Evolutionary conservation across 2,113 vertebrate genomes (phyloP), one percentile per base, ranked within the genome.

Genomic region (Etia nguti): DNA sequence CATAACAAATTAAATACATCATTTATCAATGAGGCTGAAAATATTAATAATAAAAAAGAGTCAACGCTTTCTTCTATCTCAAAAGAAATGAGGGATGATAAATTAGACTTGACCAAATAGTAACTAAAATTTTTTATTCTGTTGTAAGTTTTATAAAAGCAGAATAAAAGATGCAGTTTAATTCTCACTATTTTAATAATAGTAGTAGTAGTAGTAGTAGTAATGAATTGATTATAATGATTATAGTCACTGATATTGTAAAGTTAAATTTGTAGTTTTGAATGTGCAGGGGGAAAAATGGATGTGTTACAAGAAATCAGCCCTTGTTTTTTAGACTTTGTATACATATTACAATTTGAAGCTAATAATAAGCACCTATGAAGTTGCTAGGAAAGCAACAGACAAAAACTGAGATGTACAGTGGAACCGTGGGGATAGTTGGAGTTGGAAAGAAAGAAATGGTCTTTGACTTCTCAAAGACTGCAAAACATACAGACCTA

Each of bases 401-500:
- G 81, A 85, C 38, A 31, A 60, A 88, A 86, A 90, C 55, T 84
- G 59, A 75, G 82, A 38, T 1, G 8, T 3, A 16, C 8, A 52
- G 24, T 31, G 83, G 59, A 83, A 52, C 13, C 41, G 77, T 2
- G 38, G 36, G 68, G 9, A 56, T 50, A 50, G 26, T 13, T 41
- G 13, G 46, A 80, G 57, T 15, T 50, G 41, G 55, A 80, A 81
- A 36, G 41, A 88, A 82, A 92, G 41, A 80, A 77, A 68, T 79
- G 77, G 77, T 4, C 24, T 89, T 90, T 83, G 62, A 26, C 81
- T 88, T 83, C 56, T 70, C 15, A 46, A 89, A 82, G 91, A 87
- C 57, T n/a, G 13, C 50, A 79, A 82, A 88, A 93, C 84, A 90
- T 89, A 83, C 84, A 68, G 88, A 77, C 80, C 79, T 92, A 91